These are phyloP conservation scores for Holothuria glaberrima DNA, from an alignment of 35 echinoderm and acorn worm genomes.

Conservation along the genomic window DNA sequence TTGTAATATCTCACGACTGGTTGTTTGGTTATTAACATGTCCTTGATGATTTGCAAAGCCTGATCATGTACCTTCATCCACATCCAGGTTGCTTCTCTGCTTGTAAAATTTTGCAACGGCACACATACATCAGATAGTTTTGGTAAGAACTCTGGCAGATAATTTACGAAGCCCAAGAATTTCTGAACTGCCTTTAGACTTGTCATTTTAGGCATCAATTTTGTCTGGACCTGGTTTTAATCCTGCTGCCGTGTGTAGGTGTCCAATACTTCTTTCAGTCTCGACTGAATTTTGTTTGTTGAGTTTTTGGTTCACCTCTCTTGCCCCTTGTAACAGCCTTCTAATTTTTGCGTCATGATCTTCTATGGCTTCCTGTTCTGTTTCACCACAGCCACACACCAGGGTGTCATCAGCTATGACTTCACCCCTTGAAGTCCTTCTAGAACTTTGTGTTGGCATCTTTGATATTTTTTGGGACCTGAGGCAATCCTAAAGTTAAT, in stretches of 20 bases:
- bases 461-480: constrained; percentile 69
- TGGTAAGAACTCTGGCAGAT: constrained; percentile 45
- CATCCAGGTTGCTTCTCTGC: not conserved
- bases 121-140: constrained; percentile 23
- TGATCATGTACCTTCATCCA: not conserved
- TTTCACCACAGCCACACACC: constrained; percentile 54
- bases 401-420: constrained; percentile 63
- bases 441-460: not conserved
- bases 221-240: constrained; percentile 62
- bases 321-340: constrained; percentile 43
- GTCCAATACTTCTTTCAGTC: constrained; percentile 53
- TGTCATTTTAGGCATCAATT: constrained; percentile 56
- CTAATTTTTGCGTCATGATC: constrained; percentile 59
- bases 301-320: constrained; percentile 42
- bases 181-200: constrained; percentile 19
- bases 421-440: not conserved
- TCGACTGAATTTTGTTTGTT: not conserved
- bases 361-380: constrained; percentile 4
- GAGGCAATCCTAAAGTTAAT: constrained; percentile 66
- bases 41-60: not conserved
- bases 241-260: constrained; percentile 33
- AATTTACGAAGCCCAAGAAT: constrained; percentile 60
- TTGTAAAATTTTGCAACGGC: not conserved
- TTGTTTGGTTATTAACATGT: not conserved
- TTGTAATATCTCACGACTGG: no score